A percentile compares a stretch with the other conserved stretches of the same genome.
Conservation (phyloP, 2,113 vertebrate species). For the Mugil cephalus region DNA sequence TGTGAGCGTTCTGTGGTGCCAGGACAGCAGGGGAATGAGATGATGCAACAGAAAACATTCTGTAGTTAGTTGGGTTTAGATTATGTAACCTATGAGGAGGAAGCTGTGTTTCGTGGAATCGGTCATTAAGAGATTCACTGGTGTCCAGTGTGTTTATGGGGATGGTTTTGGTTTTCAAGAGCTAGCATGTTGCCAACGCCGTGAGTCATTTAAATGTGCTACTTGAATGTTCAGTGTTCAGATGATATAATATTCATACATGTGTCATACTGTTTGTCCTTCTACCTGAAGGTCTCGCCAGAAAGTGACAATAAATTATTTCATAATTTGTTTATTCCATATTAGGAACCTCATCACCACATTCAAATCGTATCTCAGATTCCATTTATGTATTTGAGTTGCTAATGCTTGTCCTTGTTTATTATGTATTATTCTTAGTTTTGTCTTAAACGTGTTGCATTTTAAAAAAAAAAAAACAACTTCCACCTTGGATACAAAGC, state of each 20-base stretch:
- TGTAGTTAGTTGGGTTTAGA: background rate
- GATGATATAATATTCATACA: no score
- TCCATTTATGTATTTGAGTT: no score
- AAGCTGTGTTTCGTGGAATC: background rate
- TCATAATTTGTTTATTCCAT: background rate
- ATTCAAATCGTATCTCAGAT: background rate
- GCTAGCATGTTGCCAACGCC: no score
- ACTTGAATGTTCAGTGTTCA: no score
- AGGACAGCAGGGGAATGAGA: slow-evolving; percentile 14
- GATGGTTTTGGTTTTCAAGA: background rate
- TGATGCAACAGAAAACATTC: slow-evolving; percentile 6
- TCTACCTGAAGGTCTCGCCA: background rate
- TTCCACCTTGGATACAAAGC: background rate
- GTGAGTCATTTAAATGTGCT: no score
- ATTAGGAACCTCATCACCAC: background rate
- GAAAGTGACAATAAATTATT: background rate
- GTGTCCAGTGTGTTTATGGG: background rate
- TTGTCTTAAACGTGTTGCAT: background rate
- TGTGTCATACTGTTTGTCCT: no score
- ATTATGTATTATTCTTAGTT: background rate
- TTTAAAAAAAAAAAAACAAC: no score
- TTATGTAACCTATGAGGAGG: background rate
- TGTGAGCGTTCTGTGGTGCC: slow-evolving; percentile 42
- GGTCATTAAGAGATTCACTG: no score
- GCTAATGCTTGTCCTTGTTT: slow-evolving; percentile 8